Evolutionary conservation across 2,113 vertebrate genomes (phyloP).

Genomic region (Spilogale gracilis): DNA sequence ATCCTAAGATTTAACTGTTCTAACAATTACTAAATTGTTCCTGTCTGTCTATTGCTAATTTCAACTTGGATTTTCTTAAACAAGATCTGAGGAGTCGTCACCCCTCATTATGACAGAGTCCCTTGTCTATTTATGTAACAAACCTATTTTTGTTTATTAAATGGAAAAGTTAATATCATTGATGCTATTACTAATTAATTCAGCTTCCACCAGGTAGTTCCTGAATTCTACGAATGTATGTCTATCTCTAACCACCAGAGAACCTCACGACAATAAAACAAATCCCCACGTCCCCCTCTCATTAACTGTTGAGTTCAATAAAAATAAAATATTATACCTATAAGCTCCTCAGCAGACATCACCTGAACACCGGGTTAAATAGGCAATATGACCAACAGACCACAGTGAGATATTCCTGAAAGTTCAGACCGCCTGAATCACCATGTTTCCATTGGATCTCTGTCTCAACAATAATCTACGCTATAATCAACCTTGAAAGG

Average conservation of each 20-base stretch:
- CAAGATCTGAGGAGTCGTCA: not conserved
- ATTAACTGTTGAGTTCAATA: not conserved
- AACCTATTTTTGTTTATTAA: not conserved
- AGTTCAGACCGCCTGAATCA: not conserved
- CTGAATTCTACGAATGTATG: not conserved
- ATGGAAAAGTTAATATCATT: conserved; percentile 23
- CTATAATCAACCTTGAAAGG: not conserved
- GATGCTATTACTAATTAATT: not conserved
- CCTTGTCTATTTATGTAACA: not conserved
- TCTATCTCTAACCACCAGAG: not conserved
- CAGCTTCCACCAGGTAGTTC: not conserved
- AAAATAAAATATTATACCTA: not conserved
- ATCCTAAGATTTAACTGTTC: not conserved
- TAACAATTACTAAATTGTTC: not conserved
- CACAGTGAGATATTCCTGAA: not conserved
- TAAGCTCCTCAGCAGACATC: not conserved
- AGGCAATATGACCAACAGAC: not conserved
- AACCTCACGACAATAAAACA: not conserved
- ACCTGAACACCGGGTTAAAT: not conserved
- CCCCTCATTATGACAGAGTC: not conserved
- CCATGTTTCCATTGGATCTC: not conserved
- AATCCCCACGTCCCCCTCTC: not conserved
- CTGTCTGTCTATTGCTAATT: not conserved
- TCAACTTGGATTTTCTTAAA: conserved; percentile 29
- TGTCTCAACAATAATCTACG: not conserved